These are phyloP conservation scores for Alsophila aescularia DNA, from an alignment of 2,888 invertebrate genomes.

Conservation along the genomic window DNA sequence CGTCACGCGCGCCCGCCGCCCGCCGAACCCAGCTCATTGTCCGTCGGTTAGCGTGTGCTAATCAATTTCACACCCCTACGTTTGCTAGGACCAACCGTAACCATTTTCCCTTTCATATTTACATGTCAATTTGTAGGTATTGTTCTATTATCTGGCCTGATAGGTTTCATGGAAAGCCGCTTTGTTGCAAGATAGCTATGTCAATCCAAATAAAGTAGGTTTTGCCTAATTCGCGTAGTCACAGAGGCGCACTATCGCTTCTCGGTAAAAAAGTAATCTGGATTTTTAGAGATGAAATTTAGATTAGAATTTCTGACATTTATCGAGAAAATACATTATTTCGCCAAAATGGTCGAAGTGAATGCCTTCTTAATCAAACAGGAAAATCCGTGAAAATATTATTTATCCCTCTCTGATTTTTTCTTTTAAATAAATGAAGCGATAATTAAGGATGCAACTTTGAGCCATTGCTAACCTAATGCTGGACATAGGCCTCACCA, in stretches of 20 bases:
- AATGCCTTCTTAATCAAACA: too few relatives aligned
- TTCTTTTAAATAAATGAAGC: too few relatives aligned
- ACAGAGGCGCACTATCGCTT: slow-evolving; percentile 5
- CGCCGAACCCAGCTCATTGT: slow-evolving; percentile 62
- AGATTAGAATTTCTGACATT: too few relatives aligned
- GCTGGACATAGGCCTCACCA: too few relatives aligned
- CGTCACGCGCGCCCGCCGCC: slow-evolving; percentile 64
- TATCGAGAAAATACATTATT: too few relatives aligned
- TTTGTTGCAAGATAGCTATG: slow-evolving; percentile 8
- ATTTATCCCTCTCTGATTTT: background rate
- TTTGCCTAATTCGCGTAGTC: slow-evolving; percentile 4
- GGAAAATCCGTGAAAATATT: background rate
- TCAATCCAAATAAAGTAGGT: slow-evolving; percentile 1
- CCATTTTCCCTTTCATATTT: slow-evolving; percentile 68
- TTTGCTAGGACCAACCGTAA: slow-evolving; percentile 52
- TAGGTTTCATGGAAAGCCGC: slow-evolving; percentile 25
- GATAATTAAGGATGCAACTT: too few relatives aligned
- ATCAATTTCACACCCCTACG: slow-evolving; percentile 72
- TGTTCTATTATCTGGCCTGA: slow-evolving; percentile 20
- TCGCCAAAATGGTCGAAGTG: too few relatives aligned
- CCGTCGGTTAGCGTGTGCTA: slow-evolving; percentile 57
- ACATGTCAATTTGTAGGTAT: slow-evolving; percentile 53
- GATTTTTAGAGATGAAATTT: too few relatives aligned
- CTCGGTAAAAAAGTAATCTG: slow-evolving; percentile 7
- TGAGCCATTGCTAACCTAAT: too few relatives aligned